Percentiles rank a stretch among this genome's conserved stretches.
Evolutionary conservation across 2,797 vertebrate species (phyloP).

Genomic region (Thalassophryne amazonica): DNA sequence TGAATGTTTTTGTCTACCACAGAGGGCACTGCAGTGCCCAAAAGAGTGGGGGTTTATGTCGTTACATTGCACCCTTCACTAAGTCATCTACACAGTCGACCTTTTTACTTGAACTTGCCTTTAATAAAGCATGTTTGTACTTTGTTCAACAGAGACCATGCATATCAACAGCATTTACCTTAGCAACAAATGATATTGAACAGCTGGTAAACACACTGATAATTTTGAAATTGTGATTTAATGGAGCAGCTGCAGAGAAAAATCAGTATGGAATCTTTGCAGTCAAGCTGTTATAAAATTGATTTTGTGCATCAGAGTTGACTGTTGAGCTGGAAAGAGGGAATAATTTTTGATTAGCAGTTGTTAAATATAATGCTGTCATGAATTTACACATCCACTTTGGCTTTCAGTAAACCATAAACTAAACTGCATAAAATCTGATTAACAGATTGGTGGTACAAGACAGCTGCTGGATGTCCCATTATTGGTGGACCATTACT

Average conservation of each 20-base stretch:
- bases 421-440: conserved; percentile 46
- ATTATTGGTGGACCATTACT: conserved; percentile 31
- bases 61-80: neutral
- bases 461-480: conserved; percentile 19
- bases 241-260: conserved; percentile 8
- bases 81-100: conserved; percentile 4
- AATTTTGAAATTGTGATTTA: conserved; percentile 31
- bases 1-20: neutral
- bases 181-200: conserved; percentile 34
- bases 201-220: conserved; percentile 8
- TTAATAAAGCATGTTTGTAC: conserved; percentile 19
- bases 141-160: conserved; percentile 24
- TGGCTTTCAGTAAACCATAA: conserved; percentile 60
- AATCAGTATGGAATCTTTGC: conserved; percentile 36
- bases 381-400: conserved; percentile 17
- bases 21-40: no score
- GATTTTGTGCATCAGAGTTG: conserved; percentile 3
- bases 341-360: conserved; percentile 13
- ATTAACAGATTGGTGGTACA: conserved; percentile 1
- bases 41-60: no score
- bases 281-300: conserved; percentile 14
- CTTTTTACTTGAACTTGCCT: neutral
- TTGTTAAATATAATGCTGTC: conserved; percentile 4
- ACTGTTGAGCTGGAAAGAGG: neutral
- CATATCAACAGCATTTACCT: conserved; percentile 44